These are phyloP conservation scores for Chanos chanos DNA, from an alignment of 2,797 vertebrate species.

Conservation along the genomic window DNA sequence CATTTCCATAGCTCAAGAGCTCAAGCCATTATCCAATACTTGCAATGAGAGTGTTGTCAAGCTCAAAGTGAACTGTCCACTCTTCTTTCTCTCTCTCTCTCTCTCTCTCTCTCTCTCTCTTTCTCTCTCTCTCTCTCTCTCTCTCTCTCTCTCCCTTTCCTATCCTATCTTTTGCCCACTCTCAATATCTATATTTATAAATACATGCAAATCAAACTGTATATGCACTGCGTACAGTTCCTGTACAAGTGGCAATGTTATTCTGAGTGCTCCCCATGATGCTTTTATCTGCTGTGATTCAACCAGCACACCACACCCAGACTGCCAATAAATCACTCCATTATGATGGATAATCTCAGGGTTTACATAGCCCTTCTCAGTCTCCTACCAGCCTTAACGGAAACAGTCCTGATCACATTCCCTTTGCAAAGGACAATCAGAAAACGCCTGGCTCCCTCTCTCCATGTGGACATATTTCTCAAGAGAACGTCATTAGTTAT, in stretches of 20 bases:
- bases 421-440: neutral
- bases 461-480: neutral
- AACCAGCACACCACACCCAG: neutral
- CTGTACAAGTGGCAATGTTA: no score
- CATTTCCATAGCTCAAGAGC: neutral
- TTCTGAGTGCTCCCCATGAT: no score
- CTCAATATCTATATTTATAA: no score
- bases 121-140: neutral
- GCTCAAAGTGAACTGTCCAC: neutral
- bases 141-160: neutral
- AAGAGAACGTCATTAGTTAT: neutral
- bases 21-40: no score
- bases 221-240: neutral
- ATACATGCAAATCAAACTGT: no score
- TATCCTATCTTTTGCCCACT: neutral
- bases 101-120: neutral
- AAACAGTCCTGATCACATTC: neutral
- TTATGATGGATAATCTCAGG: neutral
- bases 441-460: neutral
- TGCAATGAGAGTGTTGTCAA: no score
- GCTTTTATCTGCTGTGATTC: no score
- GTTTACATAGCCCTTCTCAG: neutral
- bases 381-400: neutral
- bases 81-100: no score
- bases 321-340: neutral